These are phyloP conservation scores for Suricata suricatta DNA, from an alignment of 2,113 vertebrate genomes.

Conservation along the genomic window DNA sequence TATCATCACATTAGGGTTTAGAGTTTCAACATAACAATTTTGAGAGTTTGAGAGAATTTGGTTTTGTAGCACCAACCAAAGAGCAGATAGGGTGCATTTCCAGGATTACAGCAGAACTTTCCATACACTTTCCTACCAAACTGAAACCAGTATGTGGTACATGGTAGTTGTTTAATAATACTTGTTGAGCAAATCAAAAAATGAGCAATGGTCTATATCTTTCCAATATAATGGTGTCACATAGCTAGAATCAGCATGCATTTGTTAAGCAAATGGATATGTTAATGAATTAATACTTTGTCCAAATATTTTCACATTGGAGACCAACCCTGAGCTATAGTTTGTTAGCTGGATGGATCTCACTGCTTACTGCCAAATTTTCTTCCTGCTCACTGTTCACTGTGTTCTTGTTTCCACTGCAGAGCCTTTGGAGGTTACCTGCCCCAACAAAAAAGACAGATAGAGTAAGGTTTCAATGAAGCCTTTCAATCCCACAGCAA, in stretches of 20 bases:
- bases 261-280: not conserved
- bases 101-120: not conserved
- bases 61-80: not conserved
- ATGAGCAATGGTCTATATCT: not conserved
- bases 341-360: not conserved
- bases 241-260: not conserved
- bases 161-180: not conserved
- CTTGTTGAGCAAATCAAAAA: not conserved
- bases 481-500: not conserved
- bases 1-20: not conserved
- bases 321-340: not conserved
- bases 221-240: not conserved
- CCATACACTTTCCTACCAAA: not conserved
- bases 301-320: not conserved
- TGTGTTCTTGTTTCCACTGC: not conserved
- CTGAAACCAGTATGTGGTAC: not conserved
- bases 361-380: not conserved
- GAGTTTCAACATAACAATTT: not conserved
- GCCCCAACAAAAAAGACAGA: not conserved
- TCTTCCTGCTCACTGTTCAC: not conserved
- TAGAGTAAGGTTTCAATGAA: not conserved
- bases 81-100: not conserved
- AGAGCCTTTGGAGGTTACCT: not conserved
- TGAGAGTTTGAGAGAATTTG: not conserved
- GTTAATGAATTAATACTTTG: not conserved